phyloP scores from a whole-genome alignment of 2,797 vertebrate genomes.

The Acrossocheilus fasciatus region DNA sequence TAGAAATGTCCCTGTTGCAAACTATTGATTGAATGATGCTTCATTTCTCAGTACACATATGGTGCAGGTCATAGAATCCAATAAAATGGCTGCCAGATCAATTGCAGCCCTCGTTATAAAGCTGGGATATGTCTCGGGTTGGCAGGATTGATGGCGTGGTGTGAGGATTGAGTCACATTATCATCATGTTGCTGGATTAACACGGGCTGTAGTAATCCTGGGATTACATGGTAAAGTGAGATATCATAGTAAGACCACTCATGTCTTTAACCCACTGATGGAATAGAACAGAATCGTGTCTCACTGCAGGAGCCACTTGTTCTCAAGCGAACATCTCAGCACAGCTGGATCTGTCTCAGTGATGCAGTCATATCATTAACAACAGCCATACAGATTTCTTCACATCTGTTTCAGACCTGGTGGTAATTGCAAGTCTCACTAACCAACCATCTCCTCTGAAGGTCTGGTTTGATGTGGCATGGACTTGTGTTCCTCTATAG shows the following conservation, averaged over 20 bases:
- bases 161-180: conserved; percentile 42
- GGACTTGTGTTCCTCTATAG: neutral
- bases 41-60: neutral
- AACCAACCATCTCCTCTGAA: neutral
- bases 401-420: conserved; percentile 4
- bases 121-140: neutral
- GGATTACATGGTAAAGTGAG: conserved; percentile 50
- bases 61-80: neutral
- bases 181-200: conserved; percentile 44
- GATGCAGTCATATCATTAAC: conserved; percentile 13
- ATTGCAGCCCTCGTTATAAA: neutral
- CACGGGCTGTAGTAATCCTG: conserved; percentile 36
- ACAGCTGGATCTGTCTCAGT: conserved; percentile 29
- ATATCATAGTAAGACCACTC: conserved; percentile 30
- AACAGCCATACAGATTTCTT: neutral
- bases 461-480: neutral
- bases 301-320: conserved; percentile 27
- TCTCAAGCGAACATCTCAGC: neutral
- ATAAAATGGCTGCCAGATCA: conserved; percentile 4
- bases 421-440: conserved; percentile 10
- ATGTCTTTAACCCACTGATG: conserved; percentile 45
- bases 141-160: conserved; percentile 31
- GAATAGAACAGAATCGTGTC: conserved; percentile 15
- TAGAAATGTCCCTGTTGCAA: neutral
- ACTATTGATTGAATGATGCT: neutral